These are phyloP conservation scores for Anodontia alba DNA, from an alignment of 2,888 invertebrate genomes.

Conservation along the genomic window DNA sequence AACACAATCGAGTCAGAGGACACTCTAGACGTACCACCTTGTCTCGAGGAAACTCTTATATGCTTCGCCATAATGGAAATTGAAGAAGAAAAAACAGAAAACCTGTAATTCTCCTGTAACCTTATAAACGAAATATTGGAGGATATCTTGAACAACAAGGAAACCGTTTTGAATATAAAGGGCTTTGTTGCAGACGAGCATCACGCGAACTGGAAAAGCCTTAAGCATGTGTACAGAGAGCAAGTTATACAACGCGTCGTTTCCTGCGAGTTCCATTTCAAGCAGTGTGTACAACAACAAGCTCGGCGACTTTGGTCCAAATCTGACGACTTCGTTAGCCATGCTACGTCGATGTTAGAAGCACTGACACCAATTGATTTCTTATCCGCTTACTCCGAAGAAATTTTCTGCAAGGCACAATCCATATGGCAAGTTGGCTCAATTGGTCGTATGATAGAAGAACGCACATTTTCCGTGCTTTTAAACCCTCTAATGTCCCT, in stretches of 20 bases:
- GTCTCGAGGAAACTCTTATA: slow-evolving; percentile 9
- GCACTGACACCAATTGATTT: no score
- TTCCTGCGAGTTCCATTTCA: slow-evolving; percentile 28
- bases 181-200: slow-evolving; percentile 22
- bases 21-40: slow-evolving; percentile 28
- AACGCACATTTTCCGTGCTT: slow-evolving; percentile 25
- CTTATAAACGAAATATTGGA: slow-evolving; percentile 5
- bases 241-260: not conserved
- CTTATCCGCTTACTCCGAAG: no score
- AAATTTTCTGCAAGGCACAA: no score
- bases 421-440: no score
- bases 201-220: slow-evolving; percentile 26
- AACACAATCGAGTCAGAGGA: slow-evolving; percentile 20
- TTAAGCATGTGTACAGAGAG: slow-evolving; percentile 12
- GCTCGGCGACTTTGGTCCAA: not conserved
- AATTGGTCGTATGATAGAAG: slow-evolving; percentile 23
- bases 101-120: not conserved
- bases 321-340: not conserved
- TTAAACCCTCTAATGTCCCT: slow-evolving; percentile 6
- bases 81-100: slow-evolving; percentile 20
- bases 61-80: slow-evolving; percentile 20
- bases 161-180: not conserved
- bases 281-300: slow-evolving; percentile 22
- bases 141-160: not conserved
- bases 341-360: not conserved